phyloP scores from a whole-genome alignment of 2,113 vertebrate genomes.

The Canis aureus region DNA sequence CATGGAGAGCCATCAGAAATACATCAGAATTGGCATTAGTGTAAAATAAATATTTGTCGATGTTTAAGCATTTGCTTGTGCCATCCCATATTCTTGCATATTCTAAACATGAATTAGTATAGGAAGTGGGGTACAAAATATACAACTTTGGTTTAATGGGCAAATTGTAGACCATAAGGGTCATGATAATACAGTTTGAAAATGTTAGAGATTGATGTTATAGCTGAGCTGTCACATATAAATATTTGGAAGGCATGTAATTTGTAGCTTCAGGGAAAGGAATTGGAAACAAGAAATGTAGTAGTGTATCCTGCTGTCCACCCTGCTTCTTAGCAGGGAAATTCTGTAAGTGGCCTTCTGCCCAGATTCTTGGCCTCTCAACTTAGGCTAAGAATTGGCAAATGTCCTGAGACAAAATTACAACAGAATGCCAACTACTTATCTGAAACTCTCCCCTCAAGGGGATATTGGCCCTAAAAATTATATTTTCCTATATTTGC shows the following conservation, averaged over 20 bases:
- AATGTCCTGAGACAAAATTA: neutral
- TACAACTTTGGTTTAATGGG: neutral
- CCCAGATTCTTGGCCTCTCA: neutral
- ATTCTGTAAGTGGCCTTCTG: neutral
- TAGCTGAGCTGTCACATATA: neutral
- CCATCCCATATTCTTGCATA: neutral
- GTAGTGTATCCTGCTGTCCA: neutral
- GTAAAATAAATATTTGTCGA: neutral
- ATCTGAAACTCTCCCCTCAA: neutral
- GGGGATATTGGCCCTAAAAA: neutral
- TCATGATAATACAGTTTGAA: neutral
- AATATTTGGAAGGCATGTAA: neutral
- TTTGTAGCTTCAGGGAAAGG: neutral
- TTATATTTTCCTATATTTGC: neutral
- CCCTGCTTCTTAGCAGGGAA: neutral
- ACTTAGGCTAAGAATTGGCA: neutral
- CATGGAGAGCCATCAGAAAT: neutral
- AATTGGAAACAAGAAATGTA: neutral
- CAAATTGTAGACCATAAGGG: neutral
- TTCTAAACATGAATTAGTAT: neutral
- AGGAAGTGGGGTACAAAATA: neutral
- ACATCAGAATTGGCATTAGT: neutral
- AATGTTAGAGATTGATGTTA: neutral
- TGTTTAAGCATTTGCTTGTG: neutral
- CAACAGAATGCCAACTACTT: neutral